A percentile compares a stretch with the other conserved stretches of the same genome.
Evolutionary conservation across 2,113 vertebrate species (phyloP).

Genomic region (Microtus oregoni): DNA sequence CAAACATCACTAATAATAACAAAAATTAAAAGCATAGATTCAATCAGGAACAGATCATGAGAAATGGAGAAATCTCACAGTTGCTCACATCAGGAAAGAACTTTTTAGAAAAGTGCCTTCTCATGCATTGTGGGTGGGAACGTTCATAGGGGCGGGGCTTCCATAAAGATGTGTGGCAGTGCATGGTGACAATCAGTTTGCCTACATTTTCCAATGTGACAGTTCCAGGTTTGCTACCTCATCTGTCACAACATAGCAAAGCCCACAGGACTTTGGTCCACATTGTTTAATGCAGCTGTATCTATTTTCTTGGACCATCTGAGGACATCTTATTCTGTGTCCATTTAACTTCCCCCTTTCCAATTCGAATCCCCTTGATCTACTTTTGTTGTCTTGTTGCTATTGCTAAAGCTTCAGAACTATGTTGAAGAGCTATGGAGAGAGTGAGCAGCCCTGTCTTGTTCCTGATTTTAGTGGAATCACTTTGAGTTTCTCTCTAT

Average conservation of each 20-base stretch:
- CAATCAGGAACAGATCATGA: background rate
- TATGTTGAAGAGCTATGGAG: too few species aligned
- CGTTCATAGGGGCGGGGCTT: background rate
- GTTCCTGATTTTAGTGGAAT: too few species aligned
- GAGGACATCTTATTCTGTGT: fast-evolving
- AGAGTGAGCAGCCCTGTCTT: too few species aligned
- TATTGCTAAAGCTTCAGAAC: too few species aligned
- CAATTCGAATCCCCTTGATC: too few species aligned
- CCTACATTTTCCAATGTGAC: background rate
- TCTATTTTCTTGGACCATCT: fast-evolving
- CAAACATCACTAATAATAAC: background rate
- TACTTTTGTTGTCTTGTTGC: too few species aligned
- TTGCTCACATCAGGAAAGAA: background rate
- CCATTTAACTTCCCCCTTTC: background rate
- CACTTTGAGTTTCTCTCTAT: too few species aligned
- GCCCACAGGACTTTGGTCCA: background rate
- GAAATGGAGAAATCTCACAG: background rate
- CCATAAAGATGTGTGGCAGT: background rate
- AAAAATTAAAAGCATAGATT: constrained; percentile 1
- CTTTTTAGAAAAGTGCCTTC: background rate
- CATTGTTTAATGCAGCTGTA: fast-evolving
- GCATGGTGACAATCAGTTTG: background rate
- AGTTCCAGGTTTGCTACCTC: background rate
- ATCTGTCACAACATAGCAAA: background rate
- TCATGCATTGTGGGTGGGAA: background rate